Evolutionary conservation across 2,797 vertebrate genomes (phyloP).

Genomic region (Crossoptilon crossoptilon): DNA sequence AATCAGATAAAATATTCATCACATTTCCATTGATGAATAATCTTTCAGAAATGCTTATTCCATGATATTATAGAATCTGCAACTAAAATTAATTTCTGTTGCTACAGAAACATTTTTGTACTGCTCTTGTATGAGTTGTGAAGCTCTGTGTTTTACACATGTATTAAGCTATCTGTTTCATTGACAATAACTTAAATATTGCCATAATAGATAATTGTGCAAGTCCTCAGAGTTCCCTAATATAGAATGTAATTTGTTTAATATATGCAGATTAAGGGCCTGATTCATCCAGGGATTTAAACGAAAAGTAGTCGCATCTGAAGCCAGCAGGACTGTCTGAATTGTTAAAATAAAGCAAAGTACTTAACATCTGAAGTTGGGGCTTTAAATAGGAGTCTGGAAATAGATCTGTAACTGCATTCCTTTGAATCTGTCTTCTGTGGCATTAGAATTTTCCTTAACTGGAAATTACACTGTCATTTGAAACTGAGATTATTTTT

Average conservation of each 20-base stretch:
- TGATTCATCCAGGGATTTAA: neutral
- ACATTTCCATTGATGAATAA: neutral
- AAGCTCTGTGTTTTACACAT: neutral
- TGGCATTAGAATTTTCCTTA: neutral
- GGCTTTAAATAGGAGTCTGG: neutral
- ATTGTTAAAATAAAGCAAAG: neutral
- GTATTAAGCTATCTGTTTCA: neutral
- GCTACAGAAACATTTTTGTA: slow-evolving; percentile 23
- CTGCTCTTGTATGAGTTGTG: neutral
- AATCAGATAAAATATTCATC: neutral
- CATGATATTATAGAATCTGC: neutral
- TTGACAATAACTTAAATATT: slow-evolving; percentile 13
- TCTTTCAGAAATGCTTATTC: neutral
- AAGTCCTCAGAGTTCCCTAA: neutral
- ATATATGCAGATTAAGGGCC: neutral
- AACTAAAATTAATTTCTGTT: slow-evolving; percentile 2
- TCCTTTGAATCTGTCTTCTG: neutral
- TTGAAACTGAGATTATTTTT: neutral
- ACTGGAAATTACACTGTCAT: neutral
- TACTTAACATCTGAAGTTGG: neutral
- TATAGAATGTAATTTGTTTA: neutral
- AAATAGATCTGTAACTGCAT: neutral
- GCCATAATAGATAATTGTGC: neutral
- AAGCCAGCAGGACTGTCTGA: neutral
- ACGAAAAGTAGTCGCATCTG: neutral